Evolutionary conservation across 2,113 vertebrate species (phyloP).

Genomic region (Mionectes macconnelli): DNA sequence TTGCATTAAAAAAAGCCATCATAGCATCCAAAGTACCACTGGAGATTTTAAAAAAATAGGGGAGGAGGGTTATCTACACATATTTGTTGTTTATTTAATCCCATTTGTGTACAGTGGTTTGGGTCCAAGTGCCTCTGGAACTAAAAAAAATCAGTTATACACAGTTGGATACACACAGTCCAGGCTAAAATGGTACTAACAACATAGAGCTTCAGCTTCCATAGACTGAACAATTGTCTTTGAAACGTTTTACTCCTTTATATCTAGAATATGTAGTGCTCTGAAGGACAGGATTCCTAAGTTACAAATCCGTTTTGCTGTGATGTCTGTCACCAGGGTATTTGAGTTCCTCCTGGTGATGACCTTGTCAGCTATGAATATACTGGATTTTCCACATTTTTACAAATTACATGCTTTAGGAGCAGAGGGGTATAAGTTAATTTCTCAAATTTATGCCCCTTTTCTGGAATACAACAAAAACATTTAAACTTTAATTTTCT

Average conservation of each 20-base stretch:
- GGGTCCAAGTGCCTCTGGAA: not conserved
- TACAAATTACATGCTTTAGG: not conserved
- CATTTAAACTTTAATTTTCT: not conserved
- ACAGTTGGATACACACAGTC: not conserved
- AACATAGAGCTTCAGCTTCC: not conserved
- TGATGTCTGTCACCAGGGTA: not conserved
- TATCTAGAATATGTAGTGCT: not conserved
- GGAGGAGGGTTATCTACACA: rapidly evolving
- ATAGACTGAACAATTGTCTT: not conserved
- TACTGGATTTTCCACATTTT: not conserved
- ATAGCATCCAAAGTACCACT: not conserved
- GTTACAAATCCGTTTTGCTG: not conserved
- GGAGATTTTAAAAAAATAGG: not conserved
- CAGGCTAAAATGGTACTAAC: not conserved
- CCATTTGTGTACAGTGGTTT: not conserved
- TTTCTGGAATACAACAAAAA: not conserved
- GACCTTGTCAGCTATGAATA: not conserved
- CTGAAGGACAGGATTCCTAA: not conserved
- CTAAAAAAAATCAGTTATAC: not conserved
- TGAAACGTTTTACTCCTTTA: not conserved
- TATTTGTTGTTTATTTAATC: not conserved
- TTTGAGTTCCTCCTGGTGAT: not conserved
- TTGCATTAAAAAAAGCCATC: not conserved
- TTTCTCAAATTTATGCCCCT: not conserved
- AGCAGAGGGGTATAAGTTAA: not conserved